phyloP scores from a whole-genome alignment of 2,797 vertebrate genomes.

The Bradypodion ventrale region DNA sequence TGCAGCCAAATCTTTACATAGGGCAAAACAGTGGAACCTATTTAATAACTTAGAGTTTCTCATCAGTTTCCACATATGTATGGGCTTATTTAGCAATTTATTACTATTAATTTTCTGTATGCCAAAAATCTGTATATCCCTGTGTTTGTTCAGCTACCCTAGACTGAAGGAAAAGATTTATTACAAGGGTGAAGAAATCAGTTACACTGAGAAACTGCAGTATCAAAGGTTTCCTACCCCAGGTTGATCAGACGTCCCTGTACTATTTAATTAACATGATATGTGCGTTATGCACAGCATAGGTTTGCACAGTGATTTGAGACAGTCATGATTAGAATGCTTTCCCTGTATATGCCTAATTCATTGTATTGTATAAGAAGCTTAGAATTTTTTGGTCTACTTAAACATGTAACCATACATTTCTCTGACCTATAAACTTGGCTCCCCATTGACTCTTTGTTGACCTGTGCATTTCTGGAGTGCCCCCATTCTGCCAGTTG shows the following conservation, averaged over 20 bases:
- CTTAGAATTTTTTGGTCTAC: slow-evolving; percentile 55
- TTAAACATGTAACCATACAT: slow-evolving; percentile 65
- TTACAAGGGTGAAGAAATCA: neutral
- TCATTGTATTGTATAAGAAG: slow-evolving; percentile 45
- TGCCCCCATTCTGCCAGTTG: slow-evolving; percentile 33
- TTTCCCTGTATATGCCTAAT: slow-evolving; percentile 56
- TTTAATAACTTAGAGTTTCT: neutral
- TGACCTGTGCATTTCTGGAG: slow-evolving; percentile 53
- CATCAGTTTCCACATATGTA: slow-evolving; percentile 10
- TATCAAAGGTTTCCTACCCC: slow-evolving; percentile 52
- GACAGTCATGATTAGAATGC: slow-evolving; percentile 55
- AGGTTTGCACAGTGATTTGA: slow-evolving; percentile 63
- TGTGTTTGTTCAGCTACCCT: neutral
- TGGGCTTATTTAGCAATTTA: neutral
- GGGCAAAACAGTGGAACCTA: neutral
- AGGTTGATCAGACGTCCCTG: slow-evolving; percentile 33
- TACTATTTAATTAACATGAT: slow-evolving; percentile 67
- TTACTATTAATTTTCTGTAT: slow-evolving; percentile 8
- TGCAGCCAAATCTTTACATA: neutral
- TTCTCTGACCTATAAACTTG: slow-evolving; percentile 65
- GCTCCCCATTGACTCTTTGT: slow-evolving; percentile 63
- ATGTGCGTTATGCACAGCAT: slow-evolving; percentile 54
- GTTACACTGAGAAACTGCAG: slow-evolving; percentile 7
- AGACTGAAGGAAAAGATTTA: neutral
- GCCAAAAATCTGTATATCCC: neutral